These are phyloP conservation scores for Mesocricetus auratus DNA, from an alignment of 2,113 vertebrate species.

Conservation along the genomic window DNA sequence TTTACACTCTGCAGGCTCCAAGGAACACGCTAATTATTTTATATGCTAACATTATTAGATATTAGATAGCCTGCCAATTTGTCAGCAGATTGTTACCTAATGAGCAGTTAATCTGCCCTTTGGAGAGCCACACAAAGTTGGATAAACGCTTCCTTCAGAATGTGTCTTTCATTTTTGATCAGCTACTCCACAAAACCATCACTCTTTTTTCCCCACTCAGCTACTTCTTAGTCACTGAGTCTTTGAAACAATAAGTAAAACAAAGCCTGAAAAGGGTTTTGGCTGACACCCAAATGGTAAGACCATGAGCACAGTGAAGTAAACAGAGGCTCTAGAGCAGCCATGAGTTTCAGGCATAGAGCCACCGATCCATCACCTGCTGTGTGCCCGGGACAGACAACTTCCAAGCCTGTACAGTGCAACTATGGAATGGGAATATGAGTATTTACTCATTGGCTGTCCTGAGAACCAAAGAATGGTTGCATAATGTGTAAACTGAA, in stretches of 20 bases:
- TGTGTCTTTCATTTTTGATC: constrained; percentile 2
- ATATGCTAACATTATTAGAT: background rate
- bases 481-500: background rate
- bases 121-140: background rate
- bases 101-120: constrained; percentile 39
- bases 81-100: background rate
- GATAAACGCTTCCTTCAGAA: constrained; percentile 17
- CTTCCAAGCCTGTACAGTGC: background rate
- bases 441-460: background rate
- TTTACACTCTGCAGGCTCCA: background rate
- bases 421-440: background rate
- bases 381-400: background rate
- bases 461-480: background rate
- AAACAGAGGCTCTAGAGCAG: fast-evolving
- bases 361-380: background rate
- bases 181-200: background rate
- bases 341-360: background rate
- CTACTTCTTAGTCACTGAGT: background rate
- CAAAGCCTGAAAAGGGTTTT: background rate
- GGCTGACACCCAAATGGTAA: background rate
- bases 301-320: background rate
- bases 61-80: background rate
- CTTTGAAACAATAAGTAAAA: constrained; percentile 19
- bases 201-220: background rate
- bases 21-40: constrained; percentile 43